Base-by-base conservation (phyloP, 2,888 invertebrate genomes). In the Andrena dorsata region DNA sequence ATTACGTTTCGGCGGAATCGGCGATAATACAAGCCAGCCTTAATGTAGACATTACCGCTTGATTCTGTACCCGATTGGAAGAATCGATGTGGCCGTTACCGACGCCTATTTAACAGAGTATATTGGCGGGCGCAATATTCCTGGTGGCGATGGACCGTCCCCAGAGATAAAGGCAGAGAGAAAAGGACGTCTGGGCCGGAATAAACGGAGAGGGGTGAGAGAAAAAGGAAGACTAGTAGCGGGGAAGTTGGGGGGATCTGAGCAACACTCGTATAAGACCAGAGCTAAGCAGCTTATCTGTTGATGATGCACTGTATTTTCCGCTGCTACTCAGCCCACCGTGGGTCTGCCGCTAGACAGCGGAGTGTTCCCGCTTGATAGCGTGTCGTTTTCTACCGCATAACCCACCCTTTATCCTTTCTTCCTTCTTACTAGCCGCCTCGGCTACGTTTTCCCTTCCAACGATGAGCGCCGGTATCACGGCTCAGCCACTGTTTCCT, bases 241-340 rank as follows among this genome's bases (percentile, higher is more conserved):
- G 61, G n/a, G 76, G 28, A 65, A 72, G 41, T 41, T 73, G 75
- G 30, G 70, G 70, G 66, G 86, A 88, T 86, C 85, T 75, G 70
- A 68, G 82, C 84, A 83, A 89, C 89, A 90, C 87, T 90, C 89
- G 88, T 89, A 90, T 88, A 90, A 92, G 88, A 91, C 84, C 86
- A 78, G 77, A 87, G 90, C 89, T 92, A 92, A 92, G 92, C 90
- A 82, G 92, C 92, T 92, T 92, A 92, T 92, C 92, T 90, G 90
- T 91, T 91, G 91, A 92, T 90, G 92, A 92, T 92, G 92, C 92
- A 89, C 91, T 91, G 92, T 91, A 91, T 91, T 91, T 91, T 91
- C 89, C 87, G 82, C 83, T 88, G 85, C 89, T 90, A 90, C 86
- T 85, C 84, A 72, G 58, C 75, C 74, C 74, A 13, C 65, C 63